Percentiles rank a stretch among this genome's conserved stretches.
phyloP scores from a whole-genome alignment of 2,888 invertebrate species.

The Capitulum mitella region DNA sequence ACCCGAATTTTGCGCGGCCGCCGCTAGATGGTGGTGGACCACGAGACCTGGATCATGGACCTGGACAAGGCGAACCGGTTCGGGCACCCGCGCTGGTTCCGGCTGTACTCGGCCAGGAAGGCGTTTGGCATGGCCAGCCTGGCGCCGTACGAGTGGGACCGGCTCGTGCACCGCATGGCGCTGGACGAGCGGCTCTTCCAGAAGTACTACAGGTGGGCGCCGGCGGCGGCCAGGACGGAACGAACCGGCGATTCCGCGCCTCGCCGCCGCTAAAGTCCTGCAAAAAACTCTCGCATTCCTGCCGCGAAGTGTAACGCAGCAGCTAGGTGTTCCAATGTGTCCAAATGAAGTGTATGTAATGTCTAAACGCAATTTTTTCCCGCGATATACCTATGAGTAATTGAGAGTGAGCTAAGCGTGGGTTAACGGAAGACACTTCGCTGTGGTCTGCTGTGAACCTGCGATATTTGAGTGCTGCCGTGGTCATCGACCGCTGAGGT shows the following conservation, averaged over 20 bases:
- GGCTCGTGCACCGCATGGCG: constrained; percentile 76
- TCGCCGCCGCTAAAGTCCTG: not conserved
- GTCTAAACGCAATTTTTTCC: no score
- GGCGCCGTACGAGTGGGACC: constrained; percentile 84
- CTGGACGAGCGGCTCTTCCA: constrained; percentile 79
- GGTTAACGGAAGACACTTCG: no score
- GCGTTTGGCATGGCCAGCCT: constrained; percentile 78
- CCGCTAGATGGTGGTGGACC: constrained; percentile 76
- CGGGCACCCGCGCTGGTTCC: constrained; percentile 62
- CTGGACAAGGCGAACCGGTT: constrained; percentile 74
- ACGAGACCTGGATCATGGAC: constrained; percentile 94
- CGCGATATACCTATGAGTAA: no score
- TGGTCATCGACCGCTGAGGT: no score
- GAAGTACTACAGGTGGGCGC: constrained; percentile 83
- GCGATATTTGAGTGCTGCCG: not conserved
- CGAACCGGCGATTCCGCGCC: no score
- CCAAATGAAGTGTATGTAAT: no score
- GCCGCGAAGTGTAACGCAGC: no score
- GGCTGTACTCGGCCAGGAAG: constrained; percentile 74
- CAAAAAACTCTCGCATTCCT: not conserved
- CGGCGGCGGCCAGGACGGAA: no score
- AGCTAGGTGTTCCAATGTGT: no score
- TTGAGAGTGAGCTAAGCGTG: no score
- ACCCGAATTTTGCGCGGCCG: constrained; percentile 20
- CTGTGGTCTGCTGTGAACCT: not conserved